A percentile compares a stretch with the other conserved stretches of the same genome.
These are phyloP conservation scores for Pomacea maculata DNA, from an alignment of 1,140 invertebrate genomes.

Conservation along the genomic window DNA sequence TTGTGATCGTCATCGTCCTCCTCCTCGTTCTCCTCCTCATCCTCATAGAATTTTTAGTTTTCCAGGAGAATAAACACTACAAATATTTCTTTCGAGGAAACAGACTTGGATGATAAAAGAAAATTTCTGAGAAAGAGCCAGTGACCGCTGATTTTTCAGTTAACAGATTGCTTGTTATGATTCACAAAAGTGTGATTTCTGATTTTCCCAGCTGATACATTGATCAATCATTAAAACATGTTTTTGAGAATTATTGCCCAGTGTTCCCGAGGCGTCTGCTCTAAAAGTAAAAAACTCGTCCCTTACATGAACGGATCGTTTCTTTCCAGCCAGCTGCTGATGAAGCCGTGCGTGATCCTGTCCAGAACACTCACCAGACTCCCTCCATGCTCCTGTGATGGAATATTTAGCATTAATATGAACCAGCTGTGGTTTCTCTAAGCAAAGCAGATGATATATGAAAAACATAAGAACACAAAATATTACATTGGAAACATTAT, in stretches of 20 bases:
- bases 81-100: not conserved
- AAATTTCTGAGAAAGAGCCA: not conserved
- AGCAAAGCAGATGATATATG: too few relatives aligned
- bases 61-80: not conserved
- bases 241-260: not conserved
- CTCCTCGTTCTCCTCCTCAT: not conserved
- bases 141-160: too few relatives aligned
- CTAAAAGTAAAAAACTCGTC: not conserved
- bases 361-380: slow-evolving; percentile 8
- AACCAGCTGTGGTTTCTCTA: not conserved
- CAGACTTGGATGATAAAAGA: not conserved
- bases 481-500: too few relatives aligned
- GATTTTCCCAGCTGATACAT: not conserved
- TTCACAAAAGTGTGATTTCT: not conserved
- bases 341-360: not conserved
- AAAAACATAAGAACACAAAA: too few relatives aligned
- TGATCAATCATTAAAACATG: not conserved
- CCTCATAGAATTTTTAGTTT: not conserved
- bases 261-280: not conserved
- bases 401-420: not conserved
- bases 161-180: not conserved
- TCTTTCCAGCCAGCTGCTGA: slow-evolving; percentile 21
- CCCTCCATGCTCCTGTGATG: slow-evolving; percentile 6
- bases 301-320: slow-evolving; percentile 19
- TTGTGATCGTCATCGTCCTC: not conserved